Evolutionary conservation across 2,888 invertebrate species (phyloP).

Genomic region (Hypomecis punctinalis): DNA sequence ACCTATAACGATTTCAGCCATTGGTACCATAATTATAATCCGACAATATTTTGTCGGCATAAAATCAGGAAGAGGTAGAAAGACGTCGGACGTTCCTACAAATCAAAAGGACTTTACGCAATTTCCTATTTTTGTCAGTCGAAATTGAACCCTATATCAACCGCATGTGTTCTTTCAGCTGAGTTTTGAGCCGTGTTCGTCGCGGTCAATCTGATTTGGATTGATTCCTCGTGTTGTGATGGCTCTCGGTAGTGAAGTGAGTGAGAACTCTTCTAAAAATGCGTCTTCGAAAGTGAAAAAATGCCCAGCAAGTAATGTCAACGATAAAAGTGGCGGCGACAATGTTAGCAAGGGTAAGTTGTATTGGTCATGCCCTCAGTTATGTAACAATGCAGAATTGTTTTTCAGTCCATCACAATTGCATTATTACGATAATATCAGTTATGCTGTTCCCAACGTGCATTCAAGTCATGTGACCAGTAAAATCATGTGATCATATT

Average conservation of each 20-base stretch:
- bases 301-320: constrained; percentile 74
- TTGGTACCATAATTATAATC: constrained; percentile 40
- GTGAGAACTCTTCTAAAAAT: constrained; percentile 80
- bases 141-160: constrained; percentile 79
- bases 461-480: constrained; percentile 73
- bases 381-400: constrained; percentile 78
- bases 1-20: background rate
- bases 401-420: constrained; percentile 45
- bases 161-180: constrained; percentile 84
- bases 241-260: constrained; percentile 86
- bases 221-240: constrained; percentile 85
- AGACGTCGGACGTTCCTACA: constrained; percentile 38
- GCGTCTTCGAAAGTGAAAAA: constrained; percentile 81
- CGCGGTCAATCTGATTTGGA: constrained; percentile 80
- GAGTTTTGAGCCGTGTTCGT: constrained; percentile 79
- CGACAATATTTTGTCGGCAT: constrained; percentile 39
- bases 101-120: constrained; percentile 46
- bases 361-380: constrained; percentile 76
- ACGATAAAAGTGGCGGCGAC: constrained; percentile 72
- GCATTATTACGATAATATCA: constrained; percentile 13
- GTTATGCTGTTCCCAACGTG: constrained; percentile 8
- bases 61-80: constrained; percentile 20
- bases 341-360: constrained; percentile 80
- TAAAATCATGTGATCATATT: constrained; percentile 70
- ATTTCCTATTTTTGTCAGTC: constrained; percentile 60